Percentiles rank a stretch among this genome's conserved stretches.
Evolutionary conservation across 2,888 invertebrate genomes (phyloP).

Genomic region (Bimastos eiseni): DNA sequence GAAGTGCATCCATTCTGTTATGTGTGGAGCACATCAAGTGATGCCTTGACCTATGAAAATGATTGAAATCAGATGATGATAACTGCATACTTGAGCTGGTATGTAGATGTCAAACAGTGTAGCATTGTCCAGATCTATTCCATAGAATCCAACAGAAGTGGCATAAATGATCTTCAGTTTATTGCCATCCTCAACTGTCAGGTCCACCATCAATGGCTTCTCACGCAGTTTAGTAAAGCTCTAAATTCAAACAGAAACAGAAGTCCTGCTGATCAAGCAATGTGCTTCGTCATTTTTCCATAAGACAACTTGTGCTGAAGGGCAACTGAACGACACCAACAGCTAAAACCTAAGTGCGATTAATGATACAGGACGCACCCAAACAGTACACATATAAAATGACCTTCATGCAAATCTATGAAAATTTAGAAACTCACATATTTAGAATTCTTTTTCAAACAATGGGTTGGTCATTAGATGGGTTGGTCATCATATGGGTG

Average conservation of each 20-base stretch:
- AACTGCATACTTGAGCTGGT: slow-evolving; percentile 80
- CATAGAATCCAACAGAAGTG: slow-evolving; percentile 97
- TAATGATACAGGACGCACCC: too few relatives aligned
- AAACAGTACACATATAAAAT: too few relatives aligned
- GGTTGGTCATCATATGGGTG: too few relatives aligned
- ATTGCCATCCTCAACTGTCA: slow-evolving; percentile 98
- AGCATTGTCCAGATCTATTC: slow-evolving; percentile 97
- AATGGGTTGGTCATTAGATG: too few relatives aligned
- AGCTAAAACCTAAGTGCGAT: too few relatives aligned
- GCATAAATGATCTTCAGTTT: slow-evolving; percentile 99
- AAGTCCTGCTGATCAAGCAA: neutral
- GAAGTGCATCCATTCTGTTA: neutral
- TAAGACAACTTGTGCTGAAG: too few relatives aligned
- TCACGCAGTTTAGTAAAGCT: slow-evolving; percentile 71
- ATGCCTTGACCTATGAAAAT: neutral
- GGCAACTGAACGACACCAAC: too few relatives aligned
- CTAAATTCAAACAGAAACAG: neutral
- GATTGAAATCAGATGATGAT: neutral
- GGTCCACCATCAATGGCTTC: slow-evolving; percentile 90
- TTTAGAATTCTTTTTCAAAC: too few relatives aligned
- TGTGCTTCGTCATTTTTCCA: neutral
- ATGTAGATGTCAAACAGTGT: slow-evolving; percentile 98
- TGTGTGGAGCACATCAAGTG: neutral
- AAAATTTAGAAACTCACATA: too few relatives aligned
- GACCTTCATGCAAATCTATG: too few relatives aligned